Conservation (phyloP, 2,888 invertebrate species). For the Bembecia ichneumoniformis region DNA sequence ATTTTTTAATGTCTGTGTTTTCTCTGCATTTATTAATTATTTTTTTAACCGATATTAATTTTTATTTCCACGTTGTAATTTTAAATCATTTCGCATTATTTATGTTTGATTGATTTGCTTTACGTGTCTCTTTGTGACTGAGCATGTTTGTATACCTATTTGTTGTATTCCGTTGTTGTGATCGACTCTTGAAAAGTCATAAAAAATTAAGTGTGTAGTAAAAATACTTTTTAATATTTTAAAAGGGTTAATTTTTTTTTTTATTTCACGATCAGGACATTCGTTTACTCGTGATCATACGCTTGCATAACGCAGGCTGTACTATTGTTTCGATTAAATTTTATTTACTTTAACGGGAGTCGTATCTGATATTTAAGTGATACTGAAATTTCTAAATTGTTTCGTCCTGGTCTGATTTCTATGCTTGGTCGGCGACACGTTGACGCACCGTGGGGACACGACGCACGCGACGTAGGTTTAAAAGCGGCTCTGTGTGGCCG, state of each 20-base stretch:
- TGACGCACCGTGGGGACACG: constrained; percentile 20
- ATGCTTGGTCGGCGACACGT: constrained; percentile 60
- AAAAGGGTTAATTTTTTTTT: too few species aligned
- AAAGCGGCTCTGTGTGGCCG: constrained; percentile 74
- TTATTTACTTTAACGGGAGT: neutral
- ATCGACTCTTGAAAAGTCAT: too few species aligned
- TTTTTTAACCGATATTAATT: neutral
- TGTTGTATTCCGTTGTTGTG: neutral
- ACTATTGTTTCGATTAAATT: too few species aligned
- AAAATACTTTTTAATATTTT: too few species aligned
- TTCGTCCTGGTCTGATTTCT: constrained; percentile 63
- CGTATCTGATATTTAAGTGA: neutral
- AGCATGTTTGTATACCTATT: neutral
- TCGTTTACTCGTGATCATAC: too few species aligned
- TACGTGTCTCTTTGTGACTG: neutral
- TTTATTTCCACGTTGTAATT: neutral
- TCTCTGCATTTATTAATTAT: neutral
- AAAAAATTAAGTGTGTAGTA: too few species aligned
- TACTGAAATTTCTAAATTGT: neutral
- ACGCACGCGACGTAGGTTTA: constrained; percentile 55
- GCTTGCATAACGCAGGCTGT: too few species aligned
- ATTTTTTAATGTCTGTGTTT: neutral
- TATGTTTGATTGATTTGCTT: neutral
- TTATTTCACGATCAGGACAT: too few species aligned
- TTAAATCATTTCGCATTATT: neutral